phyloP scores from a whole-genome alignment of 2,113 vertebrate genomes.

The Engystomops pustulosus region DNA sequence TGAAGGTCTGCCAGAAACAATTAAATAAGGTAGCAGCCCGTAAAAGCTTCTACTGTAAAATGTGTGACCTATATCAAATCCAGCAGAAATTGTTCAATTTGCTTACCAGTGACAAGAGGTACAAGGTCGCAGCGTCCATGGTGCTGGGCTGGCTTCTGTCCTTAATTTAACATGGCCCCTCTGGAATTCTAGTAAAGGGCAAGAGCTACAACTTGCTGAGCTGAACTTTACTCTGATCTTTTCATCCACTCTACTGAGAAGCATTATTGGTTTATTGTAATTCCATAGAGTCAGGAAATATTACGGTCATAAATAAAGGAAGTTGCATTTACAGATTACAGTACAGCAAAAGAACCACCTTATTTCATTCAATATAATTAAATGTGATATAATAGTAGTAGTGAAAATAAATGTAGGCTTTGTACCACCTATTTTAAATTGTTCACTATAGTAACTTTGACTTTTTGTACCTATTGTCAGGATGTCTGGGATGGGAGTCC shows the following conservation, averaged over 20 bases:
- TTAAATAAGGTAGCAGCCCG: slow-evolving; percentile 53
- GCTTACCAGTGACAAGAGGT: slow-evolving; percentile 36
- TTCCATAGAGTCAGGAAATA: slow-evolving; percentile 17
- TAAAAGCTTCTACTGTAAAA: slow-evolving; percentile 44
- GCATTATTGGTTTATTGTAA: slow-evolving; percentile 36
- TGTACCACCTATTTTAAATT: background rate
- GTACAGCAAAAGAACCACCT: background rate
- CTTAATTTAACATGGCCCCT: slow-evolving; percentile 43
- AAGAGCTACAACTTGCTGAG: slow-evolving; percentile 36
- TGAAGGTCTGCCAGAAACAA: slow-evolving; percentile 57
- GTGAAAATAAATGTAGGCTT: background rate
- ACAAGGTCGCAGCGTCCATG: slow-evolving; percentile 41
- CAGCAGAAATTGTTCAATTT: slow-evolving; percentile 52
- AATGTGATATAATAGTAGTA: background rate
- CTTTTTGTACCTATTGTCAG: too few species aligned
- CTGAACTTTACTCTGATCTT: slow-evolving; percentile 40
- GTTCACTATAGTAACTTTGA: background rate
- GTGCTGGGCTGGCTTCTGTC: slow-evolving; percentile 16
- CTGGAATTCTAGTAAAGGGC: slow-evolving; percentile 48
- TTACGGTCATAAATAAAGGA: slow-evolving; percentile 29
- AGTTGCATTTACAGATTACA: slow-evolving; percentile 18
- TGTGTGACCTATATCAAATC: slow-evolving; percentile 48
- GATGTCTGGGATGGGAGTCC: too few species aligned
- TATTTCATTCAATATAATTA: slow-evolving; percentile 9
- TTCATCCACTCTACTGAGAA: slow-evolving; percentile 26